These are phyloP conservation scores for Caenorhabditis japonica DNA, from an alignment of 2,888 invertebrate species.

Conservation along the genomic window DNA sequence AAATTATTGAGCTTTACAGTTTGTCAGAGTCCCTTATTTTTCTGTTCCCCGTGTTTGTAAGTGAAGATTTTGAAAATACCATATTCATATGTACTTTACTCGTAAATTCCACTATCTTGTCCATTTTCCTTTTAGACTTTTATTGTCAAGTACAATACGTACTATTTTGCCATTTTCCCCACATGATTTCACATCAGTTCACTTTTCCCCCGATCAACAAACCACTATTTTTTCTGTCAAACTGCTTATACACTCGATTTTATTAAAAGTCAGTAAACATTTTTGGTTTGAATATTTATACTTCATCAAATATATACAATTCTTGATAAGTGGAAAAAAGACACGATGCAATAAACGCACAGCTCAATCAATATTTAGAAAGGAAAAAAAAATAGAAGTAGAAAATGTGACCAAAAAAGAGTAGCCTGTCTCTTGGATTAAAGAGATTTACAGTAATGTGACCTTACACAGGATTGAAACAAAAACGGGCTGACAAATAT, in stretches of 20 bases:
- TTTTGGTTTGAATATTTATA: neutral
- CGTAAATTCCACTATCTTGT: neutral
- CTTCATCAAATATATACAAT: neutral
- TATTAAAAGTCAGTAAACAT: too few relatives aligned
- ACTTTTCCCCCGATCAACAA: constrained; percentile 3
- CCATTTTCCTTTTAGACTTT: constrained; percentile 11
- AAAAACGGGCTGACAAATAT: neutral
- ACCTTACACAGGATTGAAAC: constrained; percentile 29
- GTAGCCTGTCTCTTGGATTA: constrained; percentile 20
- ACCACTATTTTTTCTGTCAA: neutral
- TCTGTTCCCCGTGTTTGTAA: constrained; percentile 26
- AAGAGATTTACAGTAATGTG: constrained; percentile 8
- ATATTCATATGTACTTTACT: constrained; percentile 33
- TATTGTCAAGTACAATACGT: constrained; percentile 14
- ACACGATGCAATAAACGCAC: neutral
- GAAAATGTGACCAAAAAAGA: constrained; percentile 49
- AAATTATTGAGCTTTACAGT: too few relatives aligned
- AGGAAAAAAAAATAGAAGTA: constrained; percentile 1
- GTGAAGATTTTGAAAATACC: neutral
- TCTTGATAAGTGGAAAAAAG: neutral
- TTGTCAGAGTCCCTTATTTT: too few relatives aligned
- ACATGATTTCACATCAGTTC: neutral
- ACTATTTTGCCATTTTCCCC: constrained; percentile 24
- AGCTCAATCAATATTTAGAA: constrained; percentile 32
- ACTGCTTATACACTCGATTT: neutral